phyloP scores from a whole-genome alignment of 2,797 vertebrate species.

The Halcyon badia region DNA sequence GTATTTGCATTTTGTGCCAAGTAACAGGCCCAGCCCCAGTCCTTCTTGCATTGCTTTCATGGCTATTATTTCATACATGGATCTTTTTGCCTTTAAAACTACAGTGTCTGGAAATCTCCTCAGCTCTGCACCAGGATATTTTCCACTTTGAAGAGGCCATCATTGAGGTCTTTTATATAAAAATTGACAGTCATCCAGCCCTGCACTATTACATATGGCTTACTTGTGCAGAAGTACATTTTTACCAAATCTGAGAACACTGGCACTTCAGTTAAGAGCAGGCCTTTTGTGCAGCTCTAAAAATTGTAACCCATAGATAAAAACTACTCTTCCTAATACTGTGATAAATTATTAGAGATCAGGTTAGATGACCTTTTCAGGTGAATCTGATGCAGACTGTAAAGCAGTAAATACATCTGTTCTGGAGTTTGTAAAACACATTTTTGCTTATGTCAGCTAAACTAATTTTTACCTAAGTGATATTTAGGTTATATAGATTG shows the following conservation, averaged over 20 bases:
- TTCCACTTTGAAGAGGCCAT: background rate
- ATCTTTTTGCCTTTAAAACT: background rate
- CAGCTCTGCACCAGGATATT: background rate
- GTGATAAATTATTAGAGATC: background rate
- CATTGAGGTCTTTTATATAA: background rate
- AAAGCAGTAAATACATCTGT: background rate
- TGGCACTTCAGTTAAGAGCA: background rate
- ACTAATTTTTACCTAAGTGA: background rate
- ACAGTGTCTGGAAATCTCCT: background rate
- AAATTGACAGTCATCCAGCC: background rate
- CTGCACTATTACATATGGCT: background rate
- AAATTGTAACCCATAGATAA: background rate
- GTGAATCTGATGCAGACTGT: background rate
- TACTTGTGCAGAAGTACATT: background rate
- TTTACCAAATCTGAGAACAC: background rate
- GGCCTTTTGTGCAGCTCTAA: background rate
- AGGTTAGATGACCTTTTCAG: background rate
- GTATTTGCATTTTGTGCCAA: background rate
- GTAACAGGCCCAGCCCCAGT: background rate
- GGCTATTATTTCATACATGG: background rate
- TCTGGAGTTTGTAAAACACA: background rate
- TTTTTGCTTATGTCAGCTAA: background rate
- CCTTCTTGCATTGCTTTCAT: background rate
- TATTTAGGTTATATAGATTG: background rate
- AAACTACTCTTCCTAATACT: background rate